Evolutionary conservation across 2,888 invertebrate genomes (phyloP).

Genomic region (Cantharis lateralis): DNA sequence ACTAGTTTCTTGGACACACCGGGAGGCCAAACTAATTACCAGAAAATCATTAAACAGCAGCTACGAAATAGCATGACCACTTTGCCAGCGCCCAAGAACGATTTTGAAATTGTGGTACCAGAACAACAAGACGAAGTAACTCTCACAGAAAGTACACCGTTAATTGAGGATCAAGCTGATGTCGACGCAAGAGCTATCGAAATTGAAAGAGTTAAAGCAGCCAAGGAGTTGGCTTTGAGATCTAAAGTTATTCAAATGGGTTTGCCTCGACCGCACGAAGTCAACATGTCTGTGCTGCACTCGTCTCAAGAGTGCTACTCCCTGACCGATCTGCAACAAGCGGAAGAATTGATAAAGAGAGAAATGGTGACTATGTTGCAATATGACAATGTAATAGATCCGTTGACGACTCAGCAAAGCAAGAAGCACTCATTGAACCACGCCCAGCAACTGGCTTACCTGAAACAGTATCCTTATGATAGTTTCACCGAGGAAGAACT

Average conservation of each 20-base stretch:
- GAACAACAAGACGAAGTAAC: slow-evolving; percentile 69
- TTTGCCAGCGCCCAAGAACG: slow-evolving; percentile 91
- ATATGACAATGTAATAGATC: slow-evolving; percentile 84
- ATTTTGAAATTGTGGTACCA: slow-evolving; percentile 98
- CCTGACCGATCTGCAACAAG: slow-evolving; percentile 87
- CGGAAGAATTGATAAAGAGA: slow-evolving; percentile 93
- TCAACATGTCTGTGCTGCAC: slow-evolving; percentile 81
- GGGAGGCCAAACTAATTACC: slow-evolving; percentile 66
- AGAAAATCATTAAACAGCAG: slow-evolving; percentile 73
- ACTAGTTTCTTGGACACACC: slow-evolving; percentile 71
- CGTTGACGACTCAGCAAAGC: slow-evolving; percentile 54
- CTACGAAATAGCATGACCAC: slow-evolving; percentile 77
- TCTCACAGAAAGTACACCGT: slow-evolving; percentile 44
- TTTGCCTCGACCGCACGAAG: slow-evolving; percentile 83
- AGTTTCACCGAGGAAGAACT: slow-evolving; percentile 72
- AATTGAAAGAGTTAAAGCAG: slow-evolving; percentile 72
- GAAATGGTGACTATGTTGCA: slow-evolving; percentile 97
- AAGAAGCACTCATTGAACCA: slow-evolving; percentile 65
- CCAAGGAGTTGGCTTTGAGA: slow-evolving; percentile 72
- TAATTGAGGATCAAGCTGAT: slow-evolving; percentile 85
- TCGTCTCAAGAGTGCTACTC: slow-evolving; percentile 76
- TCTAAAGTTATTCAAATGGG: slow-evolving; percentile 86
- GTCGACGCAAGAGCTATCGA: slow-evolving; percentile 72
- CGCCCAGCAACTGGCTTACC: slow-evolving; percentile 76
- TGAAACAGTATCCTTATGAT: slow-evolving; percentile 86